Evolutionary conservation across 2,888 invertebrate genomes (phyloP).

Genomic region (Villa cingulata): DNA sequence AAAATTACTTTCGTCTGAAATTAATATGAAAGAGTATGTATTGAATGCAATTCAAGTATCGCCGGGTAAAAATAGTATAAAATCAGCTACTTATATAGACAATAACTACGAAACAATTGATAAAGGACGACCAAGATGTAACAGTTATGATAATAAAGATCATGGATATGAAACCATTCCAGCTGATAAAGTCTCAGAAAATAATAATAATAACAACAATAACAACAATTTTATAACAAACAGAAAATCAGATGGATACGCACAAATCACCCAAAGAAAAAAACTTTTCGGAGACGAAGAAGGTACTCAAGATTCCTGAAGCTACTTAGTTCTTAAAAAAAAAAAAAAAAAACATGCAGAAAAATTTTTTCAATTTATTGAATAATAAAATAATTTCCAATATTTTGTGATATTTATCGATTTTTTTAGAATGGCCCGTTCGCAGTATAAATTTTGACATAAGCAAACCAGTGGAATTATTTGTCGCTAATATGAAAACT

Average conservation of each 20-base stretch:
- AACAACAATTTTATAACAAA: constrained; percentile 23
- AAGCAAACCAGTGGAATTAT: background rate
- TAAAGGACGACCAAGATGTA: constrained; percentile 34
- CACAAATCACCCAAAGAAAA: constrained; percentile 15
- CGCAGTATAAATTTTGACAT: background rate
- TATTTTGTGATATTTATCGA: background rate
- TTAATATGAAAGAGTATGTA: constrained; percentile 15
- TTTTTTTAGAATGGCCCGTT: background rate
- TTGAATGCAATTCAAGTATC: constrained; percentile 17
- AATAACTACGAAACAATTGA: constrained; percentile 51
- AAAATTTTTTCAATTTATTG: no score
- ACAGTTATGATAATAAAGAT: constrained; percentile 37
- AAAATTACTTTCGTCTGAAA: background rate
- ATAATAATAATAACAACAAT: constrained; percentile 6
- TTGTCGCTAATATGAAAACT: background rate
- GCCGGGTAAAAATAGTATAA: constrained; percentile 38
- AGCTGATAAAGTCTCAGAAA: constrained; percentile 23
- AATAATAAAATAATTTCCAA: no score
- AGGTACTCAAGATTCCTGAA: background rate
- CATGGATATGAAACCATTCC: constrained; percentile 51
- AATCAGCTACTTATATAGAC: constrained; percentile 25
- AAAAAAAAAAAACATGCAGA: no score
- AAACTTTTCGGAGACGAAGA: background rate
- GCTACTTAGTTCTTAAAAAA: no score
- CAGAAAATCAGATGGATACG: constrained; percentile 35